Evolutionary conservation across 2,113 vertebrate species (phyloP).

Genomic region (Cepphus grylle): DNA sequence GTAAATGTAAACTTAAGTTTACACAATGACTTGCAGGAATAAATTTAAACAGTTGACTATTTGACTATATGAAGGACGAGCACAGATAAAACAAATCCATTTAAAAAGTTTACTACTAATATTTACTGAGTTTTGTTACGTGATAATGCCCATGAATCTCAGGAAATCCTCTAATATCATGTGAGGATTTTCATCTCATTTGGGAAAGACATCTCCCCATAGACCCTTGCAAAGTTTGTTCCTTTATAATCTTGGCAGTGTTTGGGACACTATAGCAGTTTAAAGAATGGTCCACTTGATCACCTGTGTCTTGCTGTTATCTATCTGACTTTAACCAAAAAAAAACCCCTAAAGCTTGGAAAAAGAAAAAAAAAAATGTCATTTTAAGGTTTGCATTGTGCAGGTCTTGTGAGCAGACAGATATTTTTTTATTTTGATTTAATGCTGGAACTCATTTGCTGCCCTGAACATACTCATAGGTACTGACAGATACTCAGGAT

Average conservation of each 20-base stretch:
- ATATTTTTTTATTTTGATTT: not conserved
- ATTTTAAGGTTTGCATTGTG: not conserved
- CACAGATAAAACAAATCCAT: not conserved
- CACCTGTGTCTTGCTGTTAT: not conserved
- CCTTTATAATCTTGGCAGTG: not conserved
- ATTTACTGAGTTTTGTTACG: not conserved
- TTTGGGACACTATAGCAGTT: not conserved
- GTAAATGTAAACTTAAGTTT: not conserved
- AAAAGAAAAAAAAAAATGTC: not conserved
- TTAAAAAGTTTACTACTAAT: not conserved
- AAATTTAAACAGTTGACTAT: not conserved
- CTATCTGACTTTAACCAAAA: not conserved
- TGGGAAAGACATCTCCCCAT: not conserved
- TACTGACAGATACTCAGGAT: not conserved
- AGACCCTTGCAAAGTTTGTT: not conserved
- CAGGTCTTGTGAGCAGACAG: not conserved
- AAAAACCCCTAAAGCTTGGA: not conserved
- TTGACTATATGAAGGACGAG: not conserved
- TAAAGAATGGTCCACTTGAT: not conserved
- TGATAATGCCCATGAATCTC: not conserved
- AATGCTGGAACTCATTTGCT: not conserved
- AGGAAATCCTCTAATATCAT: not conserved
- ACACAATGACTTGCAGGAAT: not conserved
- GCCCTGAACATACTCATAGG: accelerated
- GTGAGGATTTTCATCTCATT: not conserved